phyloP scores from a whole-genome alignment of 2,113 vertebrate genomes.

The Anarhynchus alexandrinus region DNA sequence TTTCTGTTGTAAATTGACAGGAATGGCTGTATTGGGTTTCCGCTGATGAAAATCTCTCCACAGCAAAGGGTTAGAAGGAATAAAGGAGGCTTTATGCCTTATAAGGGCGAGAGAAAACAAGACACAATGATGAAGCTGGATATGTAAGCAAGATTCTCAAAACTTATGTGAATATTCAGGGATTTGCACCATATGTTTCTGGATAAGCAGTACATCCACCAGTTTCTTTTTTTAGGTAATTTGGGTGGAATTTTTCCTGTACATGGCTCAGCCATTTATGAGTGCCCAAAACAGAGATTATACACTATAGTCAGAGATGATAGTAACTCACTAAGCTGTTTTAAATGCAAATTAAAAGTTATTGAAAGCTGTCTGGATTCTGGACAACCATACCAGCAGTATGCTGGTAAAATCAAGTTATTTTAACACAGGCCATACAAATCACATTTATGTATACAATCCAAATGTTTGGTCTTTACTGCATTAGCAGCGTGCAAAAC shows the following conservation, averaged over 20 bases:
- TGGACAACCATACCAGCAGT: background rate
- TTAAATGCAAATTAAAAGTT: background rate
- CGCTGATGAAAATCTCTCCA: slow-evolving; percentile 13
- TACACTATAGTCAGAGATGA: background rate
- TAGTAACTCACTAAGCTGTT: background rate
- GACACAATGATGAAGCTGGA: background rate
- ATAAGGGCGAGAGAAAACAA: background rate
- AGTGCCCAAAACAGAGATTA: background rate
- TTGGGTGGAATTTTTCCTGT: background rate
- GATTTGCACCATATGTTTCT: background rate
- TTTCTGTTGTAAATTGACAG: slow-evolving; percentile 34
- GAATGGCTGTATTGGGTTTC: slow-evolving; percentile 41
- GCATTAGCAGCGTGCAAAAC: background rate
- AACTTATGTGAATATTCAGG: background rate
- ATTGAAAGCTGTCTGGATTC: background rate
- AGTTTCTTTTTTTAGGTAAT: background rate
- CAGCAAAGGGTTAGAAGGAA: background rate
- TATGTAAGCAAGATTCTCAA: background rate
- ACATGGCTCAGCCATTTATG: background rate
- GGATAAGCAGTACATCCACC: background rate
- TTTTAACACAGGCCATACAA: background rate
- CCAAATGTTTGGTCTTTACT: background rate
- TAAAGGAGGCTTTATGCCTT: slow-evolving; percentile 45
- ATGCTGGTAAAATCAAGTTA: background rate
- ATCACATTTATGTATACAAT: background rate